phyloP scores from a whole-genome alignment of 2,888 invertebrate genomes.

The Tinea trinotella region DNA sequence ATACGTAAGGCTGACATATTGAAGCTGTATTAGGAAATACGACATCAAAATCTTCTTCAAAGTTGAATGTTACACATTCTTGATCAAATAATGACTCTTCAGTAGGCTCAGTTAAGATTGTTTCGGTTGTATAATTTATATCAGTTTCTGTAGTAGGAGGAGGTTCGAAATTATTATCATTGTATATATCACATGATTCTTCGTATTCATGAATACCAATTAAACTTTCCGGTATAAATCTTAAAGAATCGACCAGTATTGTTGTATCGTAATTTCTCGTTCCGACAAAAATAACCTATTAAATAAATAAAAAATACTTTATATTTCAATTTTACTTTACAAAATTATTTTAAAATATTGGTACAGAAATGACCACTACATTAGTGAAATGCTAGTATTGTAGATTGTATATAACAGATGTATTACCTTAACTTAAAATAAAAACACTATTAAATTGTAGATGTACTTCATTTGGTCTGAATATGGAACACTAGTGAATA shows the following conservation, averaged over 20 bases:
- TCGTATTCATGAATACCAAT: neutral
- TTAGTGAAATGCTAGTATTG: no score
- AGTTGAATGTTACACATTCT: neutral
- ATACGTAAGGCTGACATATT: neutral
- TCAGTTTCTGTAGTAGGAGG: neutral
- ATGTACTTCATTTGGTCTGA: no score
- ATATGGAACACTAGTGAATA: no score
- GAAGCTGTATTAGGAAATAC: neutral
- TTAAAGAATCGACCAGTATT: neutral
- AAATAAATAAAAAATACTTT: neutral
- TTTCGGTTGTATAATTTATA: neutral
- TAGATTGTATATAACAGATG: no score
- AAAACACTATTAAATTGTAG: no score
- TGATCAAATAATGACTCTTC: neutral
- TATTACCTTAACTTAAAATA: no score
- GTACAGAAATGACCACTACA: no score
- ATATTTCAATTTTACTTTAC: no score
- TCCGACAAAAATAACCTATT: neutral
- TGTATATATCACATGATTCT: neutral
- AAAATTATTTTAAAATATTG: no score
- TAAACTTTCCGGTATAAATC: neutral
- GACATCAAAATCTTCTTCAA: neutral
- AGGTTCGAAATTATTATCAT: neutral
- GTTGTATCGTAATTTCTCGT: neutral
- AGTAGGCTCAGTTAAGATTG: neutral